These are phyloP conservation scores for Pachyseris speciosa DNA, from an alignment of 64 coral and sea anemone species.

Conservation along the genomic window DNA sequence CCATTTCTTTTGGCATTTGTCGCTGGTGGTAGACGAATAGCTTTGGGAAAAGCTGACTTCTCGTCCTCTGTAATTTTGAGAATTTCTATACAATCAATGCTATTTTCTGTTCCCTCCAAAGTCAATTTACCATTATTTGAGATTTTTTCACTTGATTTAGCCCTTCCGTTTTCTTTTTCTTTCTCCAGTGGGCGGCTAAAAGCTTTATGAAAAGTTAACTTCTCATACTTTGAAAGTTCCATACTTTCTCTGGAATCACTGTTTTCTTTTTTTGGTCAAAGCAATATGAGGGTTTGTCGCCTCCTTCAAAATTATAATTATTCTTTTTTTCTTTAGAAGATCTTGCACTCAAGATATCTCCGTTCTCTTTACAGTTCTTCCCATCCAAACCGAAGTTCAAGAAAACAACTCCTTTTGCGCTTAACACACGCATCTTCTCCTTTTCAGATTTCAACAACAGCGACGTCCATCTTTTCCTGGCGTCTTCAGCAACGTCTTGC, in stretches of 20 bases:
- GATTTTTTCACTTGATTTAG: no score
- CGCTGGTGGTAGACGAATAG: not conserved
- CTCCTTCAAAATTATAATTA: not conserved
- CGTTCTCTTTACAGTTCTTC: not conserved
- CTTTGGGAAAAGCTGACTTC: not conserved
- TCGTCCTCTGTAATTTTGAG: no score
- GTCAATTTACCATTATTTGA: no score
- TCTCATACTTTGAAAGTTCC: not conserved
- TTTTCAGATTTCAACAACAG: conserved; percentile 66
- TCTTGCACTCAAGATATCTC: not conserved
- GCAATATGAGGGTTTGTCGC: not conserved
- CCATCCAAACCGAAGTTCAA: not conserved
- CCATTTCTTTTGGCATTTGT: not conserved
- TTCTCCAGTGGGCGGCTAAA: not conserved
- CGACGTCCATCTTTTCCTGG: conserved; percentile 57
- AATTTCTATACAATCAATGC: not conserved
- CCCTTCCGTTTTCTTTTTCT: no score
- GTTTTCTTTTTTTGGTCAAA: not conserved
- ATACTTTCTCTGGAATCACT: not conserved
- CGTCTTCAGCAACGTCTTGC: conserved; percentile 41
- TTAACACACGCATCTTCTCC: conserved; percentile 52
- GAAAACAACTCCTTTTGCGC: conserved; percentile 28
- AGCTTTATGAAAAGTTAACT: not conserved
- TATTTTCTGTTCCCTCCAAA: no score
- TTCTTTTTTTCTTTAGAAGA: not conserved